A percentile compares a stretch with the other conserved stretches of the same genome.
These are phyloP conservation scores for Rallus crepitans DNA, from an alignment of 2,797 vertebrate genomes.

Conservation along the genomic window DNA sequence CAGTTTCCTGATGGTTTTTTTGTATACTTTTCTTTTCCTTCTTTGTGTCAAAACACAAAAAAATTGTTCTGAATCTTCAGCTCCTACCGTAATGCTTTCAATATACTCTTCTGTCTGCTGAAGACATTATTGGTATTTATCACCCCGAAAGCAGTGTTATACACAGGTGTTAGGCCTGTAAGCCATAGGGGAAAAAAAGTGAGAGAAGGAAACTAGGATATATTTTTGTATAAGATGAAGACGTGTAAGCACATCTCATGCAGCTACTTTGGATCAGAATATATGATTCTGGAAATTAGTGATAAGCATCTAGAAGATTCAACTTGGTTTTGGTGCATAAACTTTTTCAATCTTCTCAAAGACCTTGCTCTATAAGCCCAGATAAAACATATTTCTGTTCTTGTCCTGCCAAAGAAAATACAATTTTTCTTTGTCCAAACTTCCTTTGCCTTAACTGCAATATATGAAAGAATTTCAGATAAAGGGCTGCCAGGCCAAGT, in stretches of 20 bases:
- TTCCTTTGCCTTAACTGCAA: not conserved
- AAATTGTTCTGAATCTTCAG: not conserved
- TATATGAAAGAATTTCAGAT: not conserved
- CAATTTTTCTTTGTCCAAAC: not conserved
- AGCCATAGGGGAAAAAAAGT: not conserved
- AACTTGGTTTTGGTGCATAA: not conserved
- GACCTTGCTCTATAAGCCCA: not conserved
- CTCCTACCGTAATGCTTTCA: not conserved
- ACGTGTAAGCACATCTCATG: not conserved
- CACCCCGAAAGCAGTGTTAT: not conserved
- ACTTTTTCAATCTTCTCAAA: not conserved
- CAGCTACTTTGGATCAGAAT: not conserved
- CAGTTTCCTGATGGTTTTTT: constrained; percentile 8
- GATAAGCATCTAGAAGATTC: not conserved
- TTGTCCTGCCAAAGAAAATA: not conserved
- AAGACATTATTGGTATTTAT: not conserved
- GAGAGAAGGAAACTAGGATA: not conserved
- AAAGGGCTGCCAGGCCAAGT: not conserved
- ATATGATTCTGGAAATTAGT: not conserved
- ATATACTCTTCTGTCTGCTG: not conserved
- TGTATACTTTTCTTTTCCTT: not conserved
- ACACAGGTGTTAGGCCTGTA: not conserved
- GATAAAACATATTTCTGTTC: not conserved
- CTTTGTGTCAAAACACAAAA: not conserved
- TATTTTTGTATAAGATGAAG: not conserved